Conservation (phyloP, 2,113 vertebrate species). For the Oncorhynchus tshawytscha region DNA sequence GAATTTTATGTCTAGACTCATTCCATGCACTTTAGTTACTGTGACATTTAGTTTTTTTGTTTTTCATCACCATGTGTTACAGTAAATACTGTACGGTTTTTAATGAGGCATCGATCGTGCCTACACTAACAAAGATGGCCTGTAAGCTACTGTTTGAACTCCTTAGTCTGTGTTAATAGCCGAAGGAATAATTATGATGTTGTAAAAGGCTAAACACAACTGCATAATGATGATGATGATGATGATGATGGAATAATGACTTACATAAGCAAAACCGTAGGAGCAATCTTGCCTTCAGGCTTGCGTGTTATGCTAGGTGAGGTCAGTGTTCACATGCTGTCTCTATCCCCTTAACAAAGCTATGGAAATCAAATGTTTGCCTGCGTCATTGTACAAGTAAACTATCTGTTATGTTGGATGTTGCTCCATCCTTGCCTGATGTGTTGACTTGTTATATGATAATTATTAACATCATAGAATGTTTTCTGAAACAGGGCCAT, state of each 20-base stretch:
- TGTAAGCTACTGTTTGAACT: constrained; percentile 83
- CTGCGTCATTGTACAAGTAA: constrained; percentile 22
- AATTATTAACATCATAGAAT: constrained; percentile 41
- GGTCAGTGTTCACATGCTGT: constrained; percentile 41
- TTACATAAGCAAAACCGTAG: constrained; percentile 44
- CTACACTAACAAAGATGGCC: constrained; percentile 73
- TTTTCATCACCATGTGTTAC: constrained; percentile 68
- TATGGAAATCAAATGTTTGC: constrained; percentile 23
- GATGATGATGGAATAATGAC: constrained; percentile 37
- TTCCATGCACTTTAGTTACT: constrained; percentile 82
- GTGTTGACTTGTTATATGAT: constrained; percentile 40
- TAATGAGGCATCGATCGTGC: constrained; percentile 68
- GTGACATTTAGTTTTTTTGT: constrained; percentile 63
- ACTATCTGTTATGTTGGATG: constrained; percentile 22
- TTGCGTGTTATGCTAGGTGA: constrained; percentile 40
- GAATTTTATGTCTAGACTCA: constrained; percentile 74
- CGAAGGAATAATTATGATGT: constrained; percentile 60
- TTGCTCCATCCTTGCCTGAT: constrained; percentile 10
- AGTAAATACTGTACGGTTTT: constrained; percentile 79
- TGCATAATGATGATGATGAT: constrained; percentile 7
- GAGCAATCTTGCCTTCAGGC: constrained; percentile 40
- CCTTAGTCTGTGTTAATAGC: constrained; percentile 69
- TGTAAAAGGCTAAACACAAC: constrained; percentile 47
- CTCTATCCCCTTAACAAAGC: constrained; percentile 33
- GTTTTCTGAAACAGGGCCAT: constrained; percentile 24